phyloP scores from a whole-genome alignment of 2,113 vertebrate genomes.

The Hepsetus odoe region DNA sequence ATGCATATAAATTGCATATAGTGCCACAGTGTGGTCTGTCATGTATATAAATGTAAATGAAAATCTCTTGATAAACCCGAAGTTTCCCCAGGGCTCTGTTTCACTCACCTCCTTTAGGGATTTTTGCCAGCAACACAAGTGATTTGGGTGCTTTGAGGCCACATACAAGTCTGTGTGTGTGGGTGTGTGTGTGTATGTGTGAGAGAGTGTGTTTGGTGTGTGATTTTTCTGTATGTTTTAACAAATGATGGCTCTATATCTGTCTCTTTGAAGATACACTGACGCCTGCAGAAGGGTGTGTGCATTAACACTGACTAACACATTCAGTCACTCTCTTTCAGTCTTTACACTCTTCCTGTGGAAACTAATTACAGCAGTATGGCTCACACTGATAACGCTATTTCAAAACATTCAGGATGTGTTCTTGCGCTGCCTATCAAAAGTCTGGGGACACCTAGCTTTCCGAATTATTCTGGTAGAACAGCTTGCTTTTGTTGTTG shows the following conservation, averaged over 20 bases:
- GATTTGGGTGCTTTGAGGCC: constrained; percentile 20
- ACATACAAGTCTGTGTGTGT: not conserved
- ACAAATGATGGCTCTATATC: constrained; percentile 21
- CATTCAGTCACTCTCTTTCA: constrained; percentile 62
- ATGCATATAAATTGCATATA: too few species aligned
- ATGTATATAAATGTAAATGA: not conserved
- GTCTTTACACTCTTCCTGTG: constrained; percentile 38
- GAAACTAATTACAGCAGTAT: constrained; percentile 56
- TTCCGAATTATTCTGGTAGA: not conserved
- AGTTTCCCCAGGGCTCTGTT: constrained; percentile 44
- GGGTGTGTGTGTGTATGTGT: constrained; percentile 43
- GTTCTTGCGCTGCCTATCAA: not conserved
- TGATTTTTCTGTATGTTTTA: constrained; percentile 26
- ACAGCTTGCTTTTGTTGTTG: not conserved
- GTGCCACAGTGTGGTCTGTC: not conserved
- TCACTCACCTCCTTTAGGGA: constrained; percentile 6
- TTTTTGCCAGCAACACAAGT: constrained; percentile 30
- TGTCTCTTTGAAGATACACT: constrained; percentile 21
- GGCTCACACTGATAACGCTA: not conserved
- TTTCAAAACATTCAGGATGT: constrained; percentile 8
- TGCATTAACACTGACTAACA: constrained; percentile 61
- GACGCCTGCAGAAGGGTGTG: not conserved
- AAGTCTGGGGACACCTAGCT: not conserved
- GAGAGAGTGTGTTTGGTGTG: constrained; percentile 35
- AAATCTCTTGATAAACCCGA: constrained; percentile 35